A percentile compares a stretch with the other conserved stretches of the same genome.
Evolutionary conservation across 2,888 invertebrate species (phyloP).

Genomic region (Thumatha senex): DNA sequence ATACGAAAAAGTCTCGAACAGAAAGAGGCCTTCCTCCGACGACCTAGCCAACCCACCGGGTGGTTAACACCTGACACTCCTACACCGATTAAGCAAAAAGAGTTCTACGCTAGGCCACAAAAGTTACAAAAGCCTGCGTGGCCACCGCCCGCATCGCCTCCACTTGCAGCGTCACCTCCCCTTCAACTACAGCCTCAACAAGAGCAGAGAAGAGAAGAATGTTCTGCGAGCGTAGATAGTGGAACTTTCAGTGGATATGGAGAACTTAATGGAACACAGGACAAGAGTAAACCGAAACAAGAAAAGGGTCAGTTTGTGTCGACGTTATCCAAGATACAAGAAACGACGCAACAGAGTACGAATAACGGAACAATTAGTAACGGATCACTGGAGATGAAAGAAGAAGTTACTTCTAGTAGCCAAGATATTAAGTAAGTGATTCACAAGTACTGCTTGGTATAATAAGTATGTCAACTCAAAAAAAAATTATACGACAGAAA

Average conservation of each 20-base stretch:
- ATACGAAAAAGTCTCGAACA: slow-evolving; percentile 93
- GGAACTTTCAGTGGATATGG: slow-evolving; percentile 76
- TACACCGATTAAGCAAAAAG: slow-evolving; percentile 84
- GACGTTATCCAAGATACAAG: slow-evolving; percentile 86
- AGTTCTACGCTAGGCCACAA: slow-evolving; percentile 91
- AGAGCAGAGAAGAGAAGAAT: slow-evolving; percentile 71
- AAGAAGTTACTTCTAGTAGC: slow-evolving; percentile 63
- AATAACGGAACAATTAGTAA: slow-evolving; percentile 69
- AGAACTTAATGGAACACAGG: slow-evolving; percentile 71
- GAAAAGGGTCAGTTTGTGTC: slow-evolving; percentile 82
- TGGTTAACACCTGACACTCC: slow-evolving; percentile 81
- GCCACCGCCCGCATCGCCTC: slow-evolving; percentile 84
- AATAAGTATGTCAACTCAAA: background rate
- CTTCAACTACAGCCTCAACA: slow-evolving; percentile 47
- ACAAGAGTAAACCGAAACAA: slow-evolving; percentile 66
- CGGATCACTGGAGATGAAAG: slow-evolving; percentile 65
- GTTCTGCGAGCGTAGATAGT: slow-evolving; percentile 74
- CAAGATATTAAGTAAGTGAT: slow-evolving; percentile 73
- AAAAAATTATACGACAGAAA: too few species aligned
- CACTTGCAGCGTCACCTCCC: slow-evolving; percentile 85
- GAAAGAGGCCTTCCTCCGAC: slow-evolving; percentile 93
- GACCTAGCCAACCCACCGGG: slow-evolving; percentile 87
- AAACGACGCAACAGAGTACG: slow-evolving; percentile 77
- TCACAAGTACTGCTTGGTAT: background rate
- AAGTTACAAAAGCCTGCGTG: slow-evolving; percentile 88